Conservation (phyloP, 2,888 invertebrate species). For the Lasioglossum vierecki region DNA sequence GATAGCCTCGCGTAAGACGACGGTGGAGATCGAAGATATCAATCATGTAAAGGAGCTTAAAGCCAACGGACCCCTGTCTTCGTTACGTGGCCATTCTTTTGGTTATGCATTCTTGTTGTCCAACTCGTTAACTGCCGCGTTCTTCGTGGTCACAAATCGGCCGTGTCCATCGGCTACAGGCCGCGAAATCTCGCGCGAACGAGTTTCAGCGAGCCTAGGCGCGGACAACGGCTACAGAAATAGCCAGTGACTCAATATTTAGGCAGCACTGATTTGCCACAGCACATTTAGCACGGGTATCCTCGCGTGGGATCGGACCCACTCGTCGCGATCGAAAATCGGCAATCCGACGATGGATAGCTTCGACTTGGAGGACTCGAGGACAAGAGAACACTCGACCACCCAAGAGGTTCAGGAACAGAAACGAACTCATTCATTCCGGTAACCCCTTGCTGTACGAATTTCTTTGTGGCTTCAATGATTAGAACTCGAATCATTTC, state of each 20-base stretch:
- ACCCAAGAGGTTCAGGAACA: not conserved
- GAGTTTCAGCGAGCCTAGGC: slow-evolving; percentile 35
- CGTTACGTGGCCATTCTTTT: slow-evolving; percentile 1
- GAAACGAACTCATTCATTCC: not conserved
- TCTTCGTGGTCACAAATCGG: slow-evolving; percentile 9
- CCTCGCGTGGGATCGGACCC: slow-evolving; percentile 15
- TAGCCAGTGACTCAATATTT: slow-evolving; percentile 78
- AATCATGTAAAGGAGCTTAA: slow-evolving; percentile 32
- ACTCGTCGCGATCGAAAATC: slow-evolving; percentile 28
- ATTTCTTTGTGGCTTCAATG: not conserved
- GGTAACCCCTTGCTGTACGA: not conserved
- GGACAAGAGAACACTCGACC: not conserved
- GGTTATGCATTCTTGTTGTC: slow-evolving; percentile 1
- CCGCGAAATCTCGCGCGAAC: slow-evolving; percentile 44
- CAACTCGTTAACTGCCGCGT: slow-evolving; percentile 34
- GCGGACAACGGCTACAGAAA: slow-evolving; percentile 67
- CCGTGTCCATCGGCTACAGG: slow-evolving; percentile 3
- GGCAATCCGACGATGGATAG: not conserved
- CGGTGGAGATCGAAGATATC: slow-evolving; percentile 10
- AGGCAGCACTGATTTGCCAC: slow-evolving; percentile 65
- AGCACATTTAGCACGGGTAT: slow-evolving; percentile 49
- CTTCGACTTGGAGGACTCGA: no score
- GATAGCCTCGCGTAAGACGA: no score
- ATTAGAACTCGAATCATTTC: not conserved
- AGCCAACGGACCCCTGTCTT: not conserved